Percentiles rank a stretch among this genome's conserved stretches.
Evolutionary conservation across 2,797 vertebrate species (phyloP).

Genomic region (Amblyraja radiata): DNA sequence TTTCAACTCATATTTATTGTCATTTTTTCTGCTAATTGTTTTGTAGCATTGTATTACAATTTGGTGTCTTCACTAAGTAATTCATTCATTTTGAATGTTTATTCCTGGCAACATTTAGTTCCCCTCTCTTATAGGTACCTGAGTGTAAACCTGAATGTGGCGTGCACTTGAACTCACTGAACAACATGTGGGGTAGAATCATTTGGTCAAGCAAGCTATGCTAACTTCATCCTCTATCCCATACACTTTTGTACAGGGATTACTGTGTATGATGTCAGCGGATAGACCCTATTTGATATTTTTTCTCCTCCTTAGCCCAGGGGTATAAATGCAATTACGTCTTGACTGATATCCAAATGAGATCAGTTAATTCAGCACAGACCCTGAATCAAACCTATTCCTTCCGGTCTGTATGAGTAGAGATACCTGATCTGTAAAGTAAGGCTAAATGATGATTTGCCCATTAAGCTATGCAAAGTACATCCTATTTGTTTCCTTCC

Average conservation of each 20-base stretch:
- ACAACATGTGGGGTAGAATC: too few species aligned
- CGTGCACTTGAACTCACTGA: neutral
- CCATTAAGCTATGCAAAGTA: neutral
- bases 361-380: neutral
- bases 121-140: neutral
- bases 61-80: neutral
- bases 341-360: neutral
- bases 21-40: conserved; percentile 1
- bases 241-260: neutral
- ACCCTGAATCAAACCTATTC: neutral
- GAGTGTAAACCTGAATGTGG: neutral
- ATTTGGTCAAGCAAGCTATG: neutral
- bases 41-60: neutral
- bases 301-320: neutral
- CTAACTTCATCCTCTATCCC: neutral
- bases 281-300: neutral
- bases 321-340: neutral
- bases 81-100: neutral
- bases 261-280: neutral
- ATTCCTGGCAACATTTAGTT: neutral
- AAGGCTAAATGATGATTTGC: neutral
- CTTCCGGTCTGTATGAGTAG: neutral
- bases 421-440: neutral
- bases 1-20: conserved; percentile 8
- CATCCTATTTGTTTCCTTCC: neutral